Base-by-base conservation (phyloP, 2,888 invertebrate genomes). In the Cataglyphis albicans region DNA sequence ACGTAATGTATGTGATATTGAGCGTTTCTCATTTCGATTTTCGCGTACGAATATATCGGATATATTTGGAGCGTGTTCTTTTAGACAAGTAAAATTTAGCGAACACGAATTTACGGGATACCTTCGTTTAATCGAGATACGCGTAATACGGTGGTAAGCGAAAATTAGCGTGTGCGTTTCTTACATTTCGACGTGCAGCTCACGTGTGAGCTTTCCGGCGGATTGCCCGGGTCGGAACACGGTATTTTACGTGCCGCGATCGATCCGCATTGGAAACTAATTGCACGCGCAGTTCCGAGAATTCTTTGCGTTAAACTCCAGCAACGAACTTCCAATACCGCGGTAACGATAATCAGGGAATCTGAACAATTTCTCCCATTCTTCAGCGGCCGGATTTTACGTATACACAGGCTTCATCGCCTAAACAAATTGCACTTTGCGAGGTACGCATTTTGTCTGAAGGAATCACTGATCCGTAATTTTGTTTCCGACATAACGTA, bases 211-310 rank as follows among this genome's bases (percentile, higher is more conserved):
- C 48, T 35, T 3, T 9, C 9, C 15, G 4, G 10, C 29, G 65
- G 76, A 81, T 52, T n/a, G 32, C 18, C 61, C 55, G 25, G 18
- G 21, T 38, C 29, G 63, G 12, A 57, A 25, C 78, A 73, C 73
- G 82, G 76, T 80, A 85, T 65, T 88, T 82, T 63, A 75, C 86
- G 82, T 84, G 87, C 38, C 61, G 64, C 82, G 84, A 76, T 81
- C 82, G 76, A 35, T 65, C 65, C 48, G 67, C 48, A 29, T 75
- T 70, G 63, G 68, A 59, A 75, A 67, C 82, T 88, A 88, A 88
- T 88, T 84, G 78, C 75, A 59, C 63, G 32, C 70, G 65, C 63
- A 67, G 67, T 88, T 88, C 84, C 59, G 48, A 78, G 88, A 88
- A 88, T 83, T 81, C 81, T 74, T 86, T 55, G 63, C 41, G 70